These are phyloP conservation scores for Lutraria lutraria DNA, from an alignment of 2,888 invertebrate species.

Conservation along the genomic window DNA sequence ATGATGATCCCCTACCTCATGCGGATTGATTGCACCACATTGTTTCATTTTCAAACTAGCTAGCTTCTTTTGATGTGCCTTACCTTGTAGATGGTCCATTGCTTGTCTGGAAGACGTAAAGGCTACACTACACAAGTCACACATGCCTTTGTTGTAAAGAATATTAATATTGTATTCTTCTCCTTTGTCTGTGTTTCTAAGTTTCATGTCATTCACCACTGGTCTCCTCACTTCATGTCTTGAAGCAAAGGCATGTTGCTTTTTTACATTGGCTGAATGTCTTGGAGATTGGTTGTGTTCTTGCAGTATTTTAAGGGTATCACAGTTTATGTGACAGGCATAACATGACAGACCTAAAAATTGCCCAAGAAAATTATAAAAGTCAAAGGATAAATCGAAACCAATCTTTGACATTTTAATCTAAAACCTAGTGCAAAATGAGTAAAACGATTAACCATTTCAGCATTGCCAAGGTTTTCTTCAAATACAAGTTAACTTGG, in stretches of 20 bases:
- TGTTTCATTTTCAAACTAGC: constrained; percentile 11
- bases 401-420: too few relatives aligned
- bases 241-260: constrained; percentile 11
- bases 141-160: constrained; percentile 51
- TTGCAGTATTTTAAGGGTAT: constrained; percentile 57
- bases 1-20: not conserved
- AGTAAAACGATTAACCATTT: too few relatives aligned
- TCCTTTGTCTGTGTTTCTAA: not conserved
- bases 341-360: constrained; percentile 60
- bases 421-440: too few relatives aligned
- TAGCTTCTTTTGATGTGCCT: constrained; percentile 67
- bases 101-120: constrained; percentile 70
- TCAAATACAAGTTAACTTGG: too few relatives aligned
- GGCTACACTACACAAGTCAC: constrained; percentile 71
- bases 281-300: constrained; percentile 67
- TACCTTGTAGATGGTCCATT: constrained; percentile 70
- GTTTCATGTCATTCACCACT: not conserved
- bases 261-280: constrained; percentile 68
- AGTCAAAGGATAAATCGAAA: too few relatives aligned
- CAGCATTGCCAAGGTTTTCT: too few relatives aligned
- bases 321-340: constrained; percentile 64
- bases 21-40: not conserved
- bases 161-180: not conserved
- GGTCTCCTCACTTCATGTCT: not conserved
- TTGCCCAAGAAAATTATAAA: not conserved